Evolutionary conservation across 1,140 invertebrate species (phyloP).

Genomic region (Wiebesia pumilae): DNA sequence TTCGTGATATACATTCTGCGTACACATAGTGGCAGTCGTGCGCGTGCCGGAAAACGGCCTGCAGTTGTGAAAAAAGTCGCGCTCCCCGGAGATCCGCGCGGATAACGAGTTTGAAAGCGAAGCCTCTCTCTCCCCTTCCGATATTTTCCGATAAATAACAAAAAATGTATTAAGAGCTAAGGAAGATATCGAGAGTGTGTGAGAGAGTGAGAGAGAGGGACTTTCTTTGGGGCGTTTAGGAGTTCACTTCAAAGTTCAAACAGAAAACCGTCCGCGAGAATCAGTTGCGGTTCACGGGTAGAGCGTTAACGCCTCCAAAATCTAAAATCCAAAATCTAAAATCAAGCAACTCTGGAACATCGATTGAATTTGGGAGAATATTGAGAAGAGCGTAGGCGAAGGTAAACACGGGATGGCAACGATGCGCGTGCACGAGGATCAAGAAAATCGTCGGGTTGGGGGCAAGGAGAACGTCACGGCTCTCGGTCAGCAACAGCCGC

Average conservation of each 20-base stretch:
- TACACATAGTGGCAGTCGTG: background rate
- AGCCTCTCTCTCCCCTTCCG: background rate
- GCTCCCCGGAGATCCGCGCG: conserved; percentile 9
- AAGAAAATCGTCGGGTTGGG: conserved; percentile 77
- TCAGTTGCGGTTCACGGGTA: background rate
- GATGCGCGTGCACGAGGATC: conserved; percentile 80
- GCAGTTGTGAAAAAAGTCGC: conserved; percentile 24
- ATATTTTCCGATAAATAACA: background rate
- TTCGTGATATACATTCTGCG: too few relatives aligned
- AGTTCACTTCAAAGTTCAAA: background rate
- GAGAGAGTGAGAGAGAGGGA: background rate
- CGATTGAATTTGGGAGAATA: background rate
- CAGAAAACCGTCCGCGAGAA: too few relatives aligned
- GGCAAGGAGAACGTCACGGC: conserved; percentile 71
- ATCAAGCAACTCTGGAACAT: background rate
- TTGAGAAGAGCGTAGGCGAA: background rate
- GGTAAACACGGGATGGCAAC: conserved; percentile 67
- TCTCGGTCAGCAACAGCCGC: conserved; percentile 67
- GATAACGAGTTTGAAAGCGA: background rate
- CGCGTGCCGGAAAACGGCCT: background rate
- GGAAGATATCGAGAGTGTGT: background rate
- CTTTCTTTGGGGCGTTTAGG: background rate
- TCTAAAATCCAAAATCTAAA: background rate
- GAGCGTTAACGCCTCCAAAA: background rate
- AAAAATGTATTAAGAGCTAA: background rate